A percentile compares a stretch with the other conserved stretches of the same genome.
Conservation (phyloP, 2,888 invertebrate species). For the Apomyelois bistriatella region DNA sequence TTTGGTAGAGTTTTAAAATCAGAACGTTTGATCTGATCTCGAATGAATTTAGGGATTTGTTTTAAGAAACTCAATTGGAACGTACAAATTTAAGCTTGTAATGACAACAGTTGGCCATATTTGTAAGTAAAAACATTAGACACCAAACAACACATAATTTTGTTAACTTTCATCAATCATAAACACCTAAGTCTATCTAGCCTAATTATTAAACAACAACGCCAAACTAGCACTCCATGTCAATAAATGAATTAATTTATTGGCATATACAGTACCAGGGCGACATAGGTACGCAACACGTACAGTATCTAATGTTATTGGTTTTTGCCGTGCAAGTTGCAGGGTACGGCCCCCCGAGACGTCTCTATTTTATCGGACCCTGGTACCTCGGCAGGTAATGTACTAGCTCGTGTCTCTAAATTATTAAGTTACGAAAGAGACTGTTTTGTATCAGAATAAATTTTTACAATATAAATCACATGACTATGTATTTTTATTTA, state of each 20-base stretch:
- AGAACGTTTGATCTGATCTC: background rate
- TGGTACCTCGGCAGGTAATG: constrained; percentile 41
- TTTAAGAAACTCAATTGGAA: too few species aligned
- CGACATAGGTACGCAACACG: constrained; percentile 52
- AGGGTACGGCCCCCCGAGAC: constrained; percentile 49
- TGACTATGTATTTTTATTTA: too few species aligned
- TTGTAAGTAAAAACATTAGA: too few species aligned
- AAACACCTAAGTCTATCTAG: too few species aligned
- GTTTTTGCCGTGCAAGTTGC: constrained; percentile 56
- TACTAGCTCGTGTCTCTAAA: constrained; percentile 45
- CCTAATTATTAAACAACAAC: too few species aligned
- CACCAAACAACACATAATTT: too few species aligned
- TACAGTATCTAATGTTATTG: constrained; percentile 69
- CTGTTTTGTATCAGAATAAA: background rate
- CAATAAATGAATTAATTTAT: constrained; percentile 3
- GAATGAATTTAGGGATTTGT: too few species aligned
- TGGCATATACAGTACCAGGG: constrained; percentile 37
- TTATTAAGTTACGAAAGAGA: constrained; percentile 36
- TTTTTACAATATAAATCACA: too few species aligned
- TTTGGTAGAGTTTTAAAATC: background rate
- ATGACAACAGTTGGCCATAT: too few species aligned
- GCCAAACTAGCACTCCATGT: too few species aligned
- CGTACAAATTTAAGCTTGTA: too few species aligned
- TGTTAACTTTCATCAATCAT: too few species aligned
- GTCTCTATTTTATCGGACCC: constrained; percentile 57